A percentile compares a stretch with the other conserved stretches of the same genome.
These are phyloP conservation scores for Chionoecetes opilio DNA, from an alignment of 1,140 invertebrate genomes.

Conservation along the genomic window DNA sequence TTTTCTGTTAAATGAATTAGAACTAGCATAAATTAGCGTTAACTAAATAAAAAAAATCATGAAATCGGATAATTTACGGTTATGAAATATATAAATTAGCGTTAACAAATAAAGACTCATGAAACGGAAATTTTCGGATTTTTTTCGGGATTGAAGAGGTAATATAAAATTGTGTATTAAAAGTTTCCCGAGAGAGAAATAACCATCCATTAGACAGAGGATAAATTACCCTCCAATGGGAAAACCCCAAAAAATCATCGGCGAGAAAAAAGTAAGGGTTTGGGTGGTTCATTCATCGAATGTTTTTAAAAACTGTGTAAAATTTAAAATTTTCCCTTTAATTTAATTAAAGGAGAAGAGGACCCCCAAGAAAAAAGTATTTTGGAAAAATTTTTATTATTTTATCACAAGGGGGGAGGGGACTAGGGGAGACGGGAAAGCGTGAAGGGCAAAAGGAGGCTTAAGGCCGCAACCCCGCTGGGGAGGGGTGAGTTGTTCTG, in stretches of 20 bases:
- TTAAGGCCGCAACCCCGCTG: neutral
- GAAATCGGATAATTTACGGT: no score
- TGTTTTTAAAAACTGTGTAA: neutral
- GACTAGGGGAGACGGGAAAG: no score
- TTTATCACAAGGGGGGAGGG: no score
- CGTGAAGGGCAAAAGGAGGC: no score
- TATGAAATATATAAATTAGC: no score
- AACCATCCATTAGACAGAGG: neutral
- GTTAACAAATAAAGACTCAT: no score
- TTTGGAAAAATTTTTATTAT: neutral
- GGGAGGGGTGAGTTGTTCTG: neutral
- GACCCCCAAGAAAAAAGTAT: neutral
- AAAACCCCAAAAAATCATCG: neutral
- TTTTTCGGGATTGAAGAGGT: no score
- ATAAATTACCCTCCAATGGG: neutral
- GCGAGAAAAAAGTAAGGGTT: neutral
- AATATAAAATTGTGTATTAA: neutral
- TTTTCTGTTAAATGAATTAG: no score
- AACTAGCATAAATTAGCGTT: no score
- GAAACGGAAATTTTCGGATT: no score
- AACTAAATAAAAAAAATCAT: no score
- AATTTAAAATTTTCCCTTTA: neutral
- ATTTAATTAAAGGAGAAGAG: neutral
- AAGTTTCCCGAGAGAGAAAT: slow-evolving; percentile 1
- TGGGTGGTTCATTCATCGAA: neutral